Percentiles rank a stretch among this genome's conserved stretches.
phyloP scores from a whole-genome alignment of 2,888 invertebrate species.

The Amphiduros pacificus region DNA sequence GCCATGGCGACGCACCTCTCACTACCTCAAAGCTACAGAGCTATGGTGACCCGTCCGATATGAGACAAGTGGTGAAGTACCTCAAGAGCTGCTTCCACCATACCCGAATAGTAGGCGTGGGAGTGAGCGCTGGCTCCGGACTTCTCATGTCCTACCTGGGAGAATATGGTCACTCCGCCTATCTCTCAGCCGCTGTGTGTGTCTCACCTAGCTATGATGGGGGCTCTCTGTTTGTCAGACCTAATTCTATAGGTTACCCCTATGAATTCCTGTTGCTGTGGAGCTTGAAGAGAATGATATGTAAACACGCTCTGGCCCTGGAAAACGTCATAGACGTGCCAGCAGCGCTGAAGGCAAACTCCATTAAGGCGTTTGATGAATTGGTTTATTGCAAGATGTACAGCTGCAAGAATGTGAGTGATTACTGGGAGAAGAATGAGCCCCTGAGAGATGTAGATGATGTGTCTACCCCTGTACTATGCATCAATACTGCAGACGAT shows the following conservation, averaged over 20 bases:
- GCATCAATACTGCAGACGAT: constrained; percentile 50
- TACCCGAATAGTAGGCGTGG: constrained; percentile 40
- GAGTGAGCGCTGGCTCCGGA: constrained; percentile 44
- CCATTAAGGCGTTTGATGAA: constrained; percentile 41
- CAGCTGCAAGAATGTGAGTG: constrained; percentile 36
- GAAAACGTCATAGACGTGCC: constrained; percentile 37
- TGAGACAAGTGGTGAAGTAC: constrained; percentile 46
- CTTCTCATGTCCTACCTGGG: constrained; percentile 50
- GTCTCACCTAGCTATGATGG: constrained; percentile 48
- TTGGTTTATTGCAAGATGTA: constrained; percentile 41
- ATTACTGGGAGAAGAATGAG: constrained; percentile 51
- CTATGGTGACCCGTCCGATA: constrained; percentile 47
- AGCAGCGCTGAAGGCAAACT: constrained; percentile 36
- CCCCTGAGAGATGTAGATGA: constrained; percentile 54
- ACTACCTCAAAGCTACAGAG: constrained; percentile 46
- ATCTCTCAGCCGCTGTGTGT: constrained; percentile 42
- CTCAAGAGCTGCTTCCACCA: constrained; percentile 36
- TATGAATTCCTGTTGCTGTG: constrained; percentile 40
- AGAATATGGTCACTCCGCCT: constrained; percentile 47
- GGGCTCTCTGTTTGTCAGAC: constrained; percentile 15
- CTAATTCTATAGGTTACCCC: constrained; percentile 30
- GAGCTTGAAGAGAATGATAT: constrained; percentile 37
- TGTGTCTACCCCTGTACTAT: constrained; percentile 50
- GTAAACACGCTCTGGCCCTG: constrained; percentile 38
- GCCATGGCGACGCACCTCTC: constrained; percentile 41